Evolutionary conservation across 2,113 vertebrate species (phyloP), one percentile per base, ranked within the genome.

Genomic region (Collichthys lucidus): DNA sequence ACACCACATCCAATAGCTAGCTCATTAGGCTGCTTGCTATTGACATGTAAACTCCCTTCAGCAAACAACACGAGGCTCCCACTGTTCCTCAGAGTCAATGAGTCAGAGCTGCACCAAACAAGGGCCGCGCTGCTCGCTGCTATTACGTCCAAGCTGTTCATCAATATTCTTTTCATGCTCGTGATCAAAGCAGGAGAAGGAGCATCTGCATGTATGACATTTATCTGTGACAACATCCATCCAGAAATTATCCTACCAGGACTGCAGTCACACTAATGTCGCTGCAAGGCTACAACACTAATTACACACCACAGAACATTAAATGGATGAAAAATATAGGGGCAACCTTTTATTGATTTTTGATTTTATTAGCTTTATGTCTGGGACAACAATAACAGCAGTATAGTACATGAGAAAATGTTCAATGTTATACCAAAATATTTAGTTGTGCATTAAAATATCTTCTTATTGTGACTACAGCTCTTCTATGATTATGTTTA

Each of bases 21-120:
- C 89, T 92, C 91, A 92, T 94, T 92, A 93, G 80, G 71, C 65
- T 24, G 83, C 52, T 61, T 76, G 82, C 73, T 81, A 85, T 69
- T 87, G 82, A 90, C 87, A 86, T 87, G 71, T 74, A 77, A 78
- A 74, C 82, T 80, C 67, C 82, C 71, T 63, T 82, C 85, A 86
- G 85, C 87, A 83, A 88, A 82, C 77, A 83, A 83, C 63, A 82
- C 12, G 73, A 82, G 73, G 59, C 76, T n/a, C 66, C 50, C 73
- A 61, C 79, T 73, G 79, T 77, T 90, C 26, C 73, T 77, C 50
- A 0, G 74, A 88, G 86, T 81, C 64, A 53, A 83, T 92, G 91
- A 92, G 82, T 91, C 91, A 90, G 77, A 86, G 83, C 66, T 59
- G 29, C 79, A 56, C 77, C 66, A 22, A 77, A 74, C 67, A 75